Conservation (phyloP, 2,888 invertebrate genomes). For the Steinernema hermaphroditum region DNA sequence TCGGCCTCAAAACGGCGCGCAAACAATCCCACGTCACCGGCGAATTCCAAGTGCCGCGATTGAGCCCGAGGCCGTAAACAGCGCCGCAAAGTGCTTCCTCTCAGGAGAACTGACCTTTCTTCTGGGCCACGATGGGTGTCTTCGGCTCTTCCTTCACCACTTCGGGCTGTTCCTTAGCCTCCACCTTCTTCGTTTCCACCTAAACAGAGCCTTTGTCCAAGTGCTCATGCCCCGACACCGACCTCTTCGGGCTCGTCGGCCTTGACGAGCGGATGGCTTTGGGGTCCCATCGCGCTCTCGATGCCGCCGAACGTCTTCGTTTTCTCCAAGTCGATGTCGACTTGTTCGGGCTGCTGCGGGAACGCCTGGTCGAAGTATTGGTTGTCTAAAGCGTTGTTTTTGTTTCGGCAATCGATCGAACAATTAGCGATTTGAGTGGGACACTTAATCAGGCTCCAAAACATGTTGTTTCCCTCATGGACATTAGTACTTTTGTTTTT, state of each 20-base stretch:
- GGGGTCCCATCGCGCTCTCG: conserved; percentile 11
- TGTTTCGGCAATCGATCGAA: too few species aligned
- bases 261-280: background rate
- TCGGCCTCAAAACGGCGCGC: background rate
- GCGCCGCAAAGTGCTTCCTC: background rate
- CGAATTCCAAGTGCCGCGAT: background rate
- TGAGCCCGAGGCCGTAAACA: background rate
- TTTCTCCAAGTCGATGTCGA: conserved; percentile 20
- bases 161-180: background rate
- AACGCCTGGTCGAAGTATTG: conserved; percentile 23
- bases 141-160: background rate
- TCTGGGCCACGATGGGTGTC: conserved; percentile 13
- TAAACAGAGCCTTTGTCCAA: background rate
- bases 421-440: too few species aligned
- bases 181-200: background rate
- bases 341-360: background rate
- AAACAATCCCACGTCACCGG: conserved; percentile 3
- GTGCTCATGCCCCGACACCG: background rate
- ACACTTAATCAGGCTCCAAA: too few species aligned
- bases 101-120: conserved; percentile 7
- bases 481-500: too few species aligned
- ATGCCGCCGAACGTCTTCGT: conserved; percentile 13
- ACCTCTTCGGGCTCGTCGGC: conserved; percentile 11
- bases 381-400: background rate
- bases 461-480: too few species aligned